phyloP scores from a whole-genome alignment of 2,888 invertebrate species.

The Girardia tigrina region DNA sequence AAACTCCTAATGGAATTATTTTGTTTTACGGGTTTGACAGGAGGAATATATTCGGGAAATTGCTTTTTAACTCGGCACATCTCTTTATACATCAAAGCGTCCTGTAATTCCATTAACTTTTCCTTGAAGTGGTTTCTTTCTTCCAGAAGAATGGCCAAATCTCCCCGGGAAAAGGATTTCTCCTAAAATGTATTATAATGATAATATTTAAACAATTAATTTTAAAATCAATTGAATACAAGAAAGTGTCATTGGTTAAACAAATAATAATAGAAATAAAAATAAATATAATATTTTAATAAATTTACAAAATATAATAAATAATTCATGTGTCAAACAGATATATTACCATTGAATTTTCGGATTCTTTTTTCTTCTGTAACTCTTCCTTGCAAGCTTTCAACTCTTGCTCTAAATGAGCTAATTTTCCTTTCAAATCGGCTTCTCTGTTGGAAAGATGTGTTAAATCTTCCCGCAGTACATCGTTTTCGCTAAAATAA shows the following conservation, averaged over 20 bases:
- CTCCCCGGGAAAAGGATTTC: neutral
- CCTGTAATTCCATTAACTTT: conserved; percentile 11
- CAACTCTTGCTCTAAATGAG: neutral
- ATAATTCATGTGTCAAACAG: too few species aligned
- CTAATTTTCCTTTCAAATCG: neutral
- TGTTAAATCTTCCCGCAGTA: neutral
- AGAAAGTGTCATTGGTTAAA: neutral
- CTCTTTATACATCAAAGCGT: neutral
- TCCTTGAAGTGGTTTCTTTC: conserved; percentile 4
- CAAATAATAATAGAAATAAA: neutral
- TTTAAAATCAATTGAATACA: too few species aligned
- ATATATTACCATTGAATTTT: too few species aligned
- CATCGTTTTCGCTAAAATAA: neutral
- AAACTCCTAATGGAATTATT: neutral
- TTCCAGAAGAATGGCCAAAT: neutral
- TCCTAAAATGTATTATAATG: too few species aligned
- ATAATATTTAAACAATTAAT: too few species aligned
- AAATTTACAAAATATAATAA: too few species aligned
- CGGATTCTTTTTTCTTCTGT: neutral
- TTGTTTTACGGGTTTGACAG: neutral
- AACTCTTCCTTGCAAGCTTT: neutral
- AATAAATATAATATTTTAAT: too few species aligned
- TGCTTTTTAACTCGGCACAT: neutral
- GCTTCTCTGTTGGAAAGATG: neutral
- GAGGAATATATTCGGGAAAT: neutral